These are phyloP conservation scores for Atta texana DNA, from an alignment of 1,140 invertebrate species.

Conservation along the genomic window DNA sequence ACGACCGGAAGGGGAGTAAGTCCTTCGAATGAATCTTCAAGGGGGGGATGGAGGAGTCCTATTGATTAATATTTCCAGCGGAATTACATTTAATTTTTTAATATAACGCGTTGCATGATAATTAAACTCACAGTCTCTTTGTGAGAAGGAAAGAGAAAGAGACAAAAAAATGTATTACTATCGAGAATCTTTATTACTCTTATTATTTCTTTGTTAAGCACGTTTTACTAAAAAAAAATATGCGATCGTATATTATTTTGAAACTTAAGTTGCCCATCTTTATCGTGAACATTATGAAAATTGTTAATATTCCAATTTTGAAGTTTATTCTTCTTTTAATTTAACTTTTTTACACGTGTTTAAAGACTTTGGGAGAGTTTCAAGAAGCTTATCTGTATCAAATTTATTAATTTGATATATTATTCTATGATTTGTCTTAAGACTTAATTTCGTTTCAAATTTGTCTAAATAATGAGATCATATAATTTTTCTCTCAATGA, in stretches of 20 bases:
- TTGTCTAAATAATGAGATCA: neutral
- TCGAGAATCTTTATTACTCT: neutral
- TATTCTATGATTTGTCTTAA: neutral
- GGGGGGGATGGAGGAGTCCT: neutral
- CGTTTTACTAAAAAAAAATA: conserved; percentile 1
- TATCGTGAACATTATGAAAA: neutral
- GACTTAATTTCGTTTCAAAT: conserved; percentile 11
- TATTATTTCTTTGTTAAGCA: neutral
- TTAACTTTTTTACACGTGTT: neutral
- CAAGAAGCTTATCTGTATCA: neutral
- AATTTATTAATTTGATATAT: neutral
- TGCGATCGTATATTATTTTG: neutral
- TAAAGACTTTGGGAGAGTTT: neutral
- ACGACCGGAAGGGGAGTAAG: neutral
- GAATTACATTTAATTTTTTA: conserved; percentile 42
- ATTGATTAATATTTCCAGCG: conserved; percentile 56
- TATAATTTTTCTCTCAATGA: conserved; percentile 24
- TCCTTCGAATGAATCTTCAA: conserved; percentile 51
- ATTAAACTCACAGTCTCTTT: conserved; percentile 16
- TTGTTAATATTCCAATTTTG: neutral
- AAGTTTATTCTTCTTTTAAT: neutral
- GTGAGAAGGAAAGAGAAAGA: neutral
- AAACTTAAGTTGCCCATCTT: neutral
- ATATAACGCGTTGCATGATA: conserved; percentile 12
- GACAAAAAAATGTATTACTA: neutral